A percentile compares a stretch with the other conserved stretches of the same genome.
These are phyloP conservation scores for Nebria ingens DNA, from an alignment of 1,140 invertebrate genomes.

Conservation along the genomic window DNA sequence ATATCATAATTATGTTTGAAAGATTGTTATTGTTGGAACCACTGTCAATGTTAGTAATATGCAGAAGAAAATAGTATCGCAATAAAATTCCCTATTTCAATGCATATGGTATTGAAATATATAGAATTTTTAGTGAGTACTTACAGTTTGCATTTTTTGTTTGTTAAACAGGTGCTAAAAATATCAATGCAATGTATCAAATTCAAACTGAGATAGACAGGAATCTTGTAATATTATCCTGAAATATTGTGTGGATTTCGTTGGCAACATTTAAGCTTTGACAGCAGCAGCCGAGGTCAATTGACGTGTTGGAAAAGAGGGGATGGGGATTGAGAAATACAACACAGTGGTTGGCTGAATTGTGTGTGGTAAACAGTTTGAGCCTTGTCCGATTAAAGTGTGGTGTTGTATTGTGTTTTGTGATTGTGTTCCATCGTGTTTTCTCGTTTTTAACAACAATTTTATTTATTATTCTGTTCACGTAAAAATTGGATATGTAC, in stretches of 20 bases:
- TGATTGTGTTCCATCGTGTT: not conserved
- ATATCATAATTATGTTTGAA: too few relatives aligned
- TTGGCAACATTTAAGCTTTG: not conserved
- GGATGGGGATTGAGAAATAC: not conserved
- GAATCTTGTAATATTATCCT: too few relatives aligned
- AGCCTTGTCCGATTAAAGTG: not conserved
- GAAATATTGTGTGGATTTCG: not conserved
- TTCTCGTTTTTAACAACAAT: not conserved
- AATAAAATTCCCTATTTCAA: not conserved
- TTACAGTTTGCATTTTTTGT: not conserved
- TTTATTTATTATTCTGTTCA: not conserved
- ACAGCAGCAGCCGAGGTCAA: not conserved
- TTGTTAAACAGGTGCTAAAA: too few relatives aligned
- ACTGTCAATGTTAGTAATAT: too few relatives aligned
- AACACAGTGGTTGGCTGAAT: constrained; percentile 2
- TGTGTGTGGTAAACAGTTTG: not conserved
- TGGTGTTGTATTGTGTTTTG: not conserved
- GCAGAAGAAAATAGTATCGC: not conserved
- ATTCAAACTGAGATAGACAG: too few relatives aligned
- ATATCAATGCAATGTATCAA: too few relatives aligned
- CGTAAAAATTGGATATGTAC: not conserved
- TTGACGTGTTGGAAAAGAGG: not conserved
- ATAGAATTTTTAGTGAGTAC: not conserved
- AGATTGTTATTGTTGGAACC: too few relatives aligned
- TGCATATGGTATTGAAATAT: not conserved